Percentiles rank a stretch among this genome's conserved stretches.
phyloP scores from a whole-genome alignment of 2,888 invertebrate species.

The Steinernema scapterisci region DNA sequence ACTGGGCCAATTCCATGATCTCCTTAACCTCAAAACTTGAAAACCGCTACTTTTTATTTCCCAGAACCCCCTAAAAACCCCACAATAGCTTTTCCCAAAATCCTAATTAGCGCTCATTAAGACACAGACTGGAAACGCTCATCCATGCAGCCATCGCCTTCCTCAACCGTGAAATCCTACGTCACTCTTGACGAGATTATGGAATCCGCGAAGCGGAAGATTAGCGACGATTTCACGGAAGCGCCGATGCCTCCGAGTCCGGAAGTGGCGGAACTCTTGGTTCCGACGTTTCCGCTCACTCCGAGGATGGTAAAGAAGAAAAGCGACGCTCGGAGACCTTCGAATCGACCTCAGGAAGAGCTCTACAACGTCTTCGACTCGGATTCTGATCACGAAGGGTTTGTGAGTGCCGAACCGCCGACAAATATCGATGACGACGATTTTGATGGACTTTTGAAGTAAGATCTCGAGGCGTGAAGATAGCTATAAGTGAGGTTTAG shows the following conservation, averaged over 20 bases:
- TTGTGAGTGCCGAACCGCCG: constrained; percentile 39
- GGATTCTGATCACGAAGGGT: constrained; percentile 38
- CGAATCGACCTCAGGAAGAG: background rate
- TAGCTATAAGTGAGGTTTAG: constrained; percentile 31
- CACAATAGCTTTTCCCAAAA: too few relatives aligned
- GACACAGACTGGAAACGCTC: constrained; percentile 17
- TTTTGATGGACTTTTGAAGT: constrained; percentile 44
- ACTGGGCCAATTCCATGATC: too few relatives aligned
- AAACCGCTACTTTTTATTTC: too few relatives aligned
- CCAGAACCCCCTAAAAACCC: too few relatives aligned
- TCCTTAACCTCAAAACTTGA: too few relatives aligned
- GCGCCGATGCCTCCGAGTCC: constrained; percentile 27
- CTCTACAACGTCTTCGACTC: constrained; percentile 38
- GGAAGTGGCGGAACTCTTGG: constrained; percentile 2
- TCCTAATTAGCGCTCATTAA: background rate
- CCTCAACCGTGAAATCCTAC: constrained; percentile 3
- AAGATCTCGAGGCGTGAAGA: background rate
- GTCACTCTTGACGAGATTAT: constrained; percentile 47
- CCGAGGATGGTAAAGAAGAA: constrained; percentile 14
- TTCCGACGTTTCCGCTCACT: constrained; percentile 4
- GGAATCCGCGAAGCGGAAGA: constrained; percentile 41
- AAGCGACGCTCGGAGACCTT: background rate
- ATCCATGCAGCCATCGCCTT: constrained; percentile 11
- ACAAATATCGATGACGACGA: constrained; percentile 36
- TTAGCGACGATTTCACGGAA: constrained; percentile 36